Conservation (phyloP, 1,140 invertebrate genomes). For the Heliconius congener region DNA sequence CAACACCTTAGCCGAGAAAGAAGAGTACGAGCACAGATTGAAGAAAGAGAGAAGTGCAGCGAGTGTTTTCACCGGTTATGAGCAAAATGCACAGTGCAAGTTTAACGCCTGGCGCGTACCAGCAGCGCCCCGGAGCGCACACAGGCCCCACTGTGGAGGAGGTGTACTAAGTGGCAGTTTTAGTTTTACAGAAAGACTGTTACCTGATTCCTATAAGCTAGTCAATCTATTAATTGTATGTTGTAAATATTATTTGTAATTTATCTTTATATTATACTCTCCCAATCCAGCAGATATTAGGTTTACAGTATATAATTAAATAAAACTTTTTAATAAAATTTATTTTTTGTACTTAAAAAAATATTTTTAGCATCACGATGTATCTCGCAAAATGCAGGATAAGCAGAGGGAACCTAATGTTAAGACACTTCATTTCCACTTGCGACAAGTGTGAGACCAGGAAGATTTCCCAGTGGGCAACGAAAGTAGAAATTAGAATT, state of each 20-base stretch:
- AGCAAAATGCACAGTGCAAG: slow-evolving; percentile 86
- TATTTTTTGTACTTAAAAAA: background rate
- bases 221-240: slow-evolving; percentile 9
- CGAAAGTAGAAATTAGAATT: too few relatives aligned
- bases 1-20: slow-evolving; percentile 88
- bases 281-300: slow-evolving; percentile 22
- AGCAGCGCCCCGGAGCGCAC: slow-evolving; percentile 29
- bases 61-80: slow-evolving; percentile 87
- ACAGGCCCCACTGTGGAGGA: slow-evolving; percentile 87
- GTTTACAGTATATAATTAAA: background rate
- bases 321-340: background rate
- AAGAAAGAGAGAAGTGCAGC: slow-evolving; percentile 84
- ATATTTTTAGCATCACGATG: too few relatives aligned
- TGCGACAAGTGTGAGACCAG: too few relatives aligned
- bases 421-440: too few relatives aligned
- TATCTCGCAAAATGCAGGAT: too few relatives aligned
- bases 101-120: slow-evolving; percentile 39
- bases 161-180: slow-evolving; percentile 75
- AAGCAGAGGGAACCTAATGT: too few relatives aligned
- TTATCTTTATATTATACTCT: slow-evolving; percentile 26
- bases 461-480: too few relatives aligned
- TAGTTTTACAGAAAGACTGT: background rate
- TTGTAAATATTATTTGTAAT: slow-evolving; percentile 38
- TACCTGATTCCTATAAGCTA: background rate
- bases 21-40: slow-evolving; percentile 89